Base-by-base conservation (phyloP, 1,140 invertebrate species). In the Euglossa dilemma region DNA sequence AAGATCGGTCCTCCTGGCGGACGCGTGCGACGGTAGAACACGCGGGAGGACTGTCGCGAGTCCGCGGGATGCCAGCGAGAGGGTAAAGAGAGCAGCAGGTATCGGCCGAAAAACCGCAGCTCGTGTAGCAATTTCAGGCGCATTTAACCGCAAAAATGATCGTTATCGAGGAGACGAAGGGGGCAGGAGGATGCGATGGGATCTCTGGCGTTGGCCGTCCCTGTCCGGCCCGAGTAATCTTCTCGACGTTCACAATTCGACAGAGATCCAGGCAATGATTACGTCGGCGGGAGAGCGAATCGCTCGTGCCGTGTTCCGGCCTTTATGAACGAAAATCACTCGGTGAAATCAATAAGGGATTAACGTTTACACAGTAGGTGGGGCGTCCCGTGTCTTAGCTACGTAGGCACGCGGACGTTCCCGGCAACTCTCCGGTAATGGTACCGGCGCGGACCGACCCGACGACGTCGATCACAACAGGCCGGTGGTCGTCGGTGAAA, bases 71-170 rank as follows among this genome's bases (percentile, higher is more conserved):
- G n/a, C 6, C 20, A 0, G 18, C 20, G 20, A 14, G 28, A 28
- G 23, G 64, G n/a, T 57, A 8, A 28, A 67, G 6, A 6, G 14
- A 59, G 23, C 14, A 47, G 47, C 20, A 57, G 36, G n/a, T 36
- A 23, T 52, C 50, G 70, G 14, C 20, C 69, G 79, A 66, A 90
- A 89, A 90, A 90, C 90, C 90, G 87, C 89, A 86, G 75, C 83
- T 91, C 90, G 84, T 91, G 89, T 87, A 91, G 90, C 83, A 93
- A 93, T 93, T 92, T 93, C 82, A 90, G 85, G 57, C 52, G 47
- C 90, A 90, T 89, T 93, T 92, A 92, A 92, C 89, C 89, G 84
- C 91, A 92, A 91, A 93, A 92, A 91, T 92, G 90, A 93, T 93
- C 91, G 89, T 91, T 92, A 93, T 93, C 90, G 83, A 78, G 16